Percentiles rank a stretch among this genome's conserved stretches.
Conservation (phyloP, 2,888 invertebrate genomes). For the Tenthredo livida region DNA sequence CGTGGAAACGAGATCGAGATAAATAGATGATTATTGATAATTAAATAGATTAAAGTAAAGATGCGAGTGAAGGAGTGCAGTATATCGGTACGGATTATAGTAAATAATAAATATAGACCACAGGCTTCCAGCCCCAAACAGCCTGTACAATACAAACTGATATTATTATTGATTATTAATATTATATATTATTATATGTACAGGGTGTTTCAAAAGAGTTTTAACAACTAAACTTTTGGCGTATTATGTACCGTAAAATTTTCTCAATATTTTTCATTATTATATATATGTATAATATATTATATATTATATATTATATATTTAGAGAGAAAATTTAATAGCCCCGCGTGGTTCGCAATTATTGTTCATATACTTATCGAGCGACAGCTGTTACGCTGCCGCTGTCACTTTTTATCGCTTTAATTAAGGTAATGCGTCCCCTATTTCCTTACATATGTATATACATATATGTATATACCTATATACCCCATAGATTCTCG, state of each 20-base stretch:
- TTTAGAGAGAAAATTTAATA: not conserved
- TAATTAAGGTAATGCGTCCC: conserved; percentile 51
- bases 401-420: conserved; percentile 51
- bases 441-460: not conserved
- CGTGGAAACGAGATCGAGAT: conserved; percentile 55
- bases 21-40: conserved; percentile 53
- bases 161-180: conserved; percentile 76
- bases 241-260: conserved; percentile 36
- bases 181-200: conserved; percentile 68
- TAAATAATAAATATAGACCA: conserved; percentile 66
- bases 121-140: conserved; percentile 69
- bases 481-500: conserved; percentile 1
- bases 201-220: conserved; percentile 76
- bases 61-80: not conserved
- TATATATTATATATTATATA: not conserved
- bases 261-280: conserved; percentile 7
- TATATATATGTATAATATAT: conserved; percentile 7
- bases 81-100: conserved; percentile 56
- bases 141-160: conserved; percentile 77
- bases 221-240: conserved; percentile 63
- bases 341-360: conserved; percentile 25
- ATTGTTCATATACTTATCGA: conserved; percentile 14
- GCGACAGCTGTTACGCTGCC: conserved; percentile 28
- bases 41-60: conserved; percentile 37
- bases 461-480: too few species aligned